Percentiles rank a stretch among this genome's conserved stretches.
phyloP scores from a whole-genome alignment of 2,113 vertebrate species.

The Tetraodon nigroviridis region DNA sequence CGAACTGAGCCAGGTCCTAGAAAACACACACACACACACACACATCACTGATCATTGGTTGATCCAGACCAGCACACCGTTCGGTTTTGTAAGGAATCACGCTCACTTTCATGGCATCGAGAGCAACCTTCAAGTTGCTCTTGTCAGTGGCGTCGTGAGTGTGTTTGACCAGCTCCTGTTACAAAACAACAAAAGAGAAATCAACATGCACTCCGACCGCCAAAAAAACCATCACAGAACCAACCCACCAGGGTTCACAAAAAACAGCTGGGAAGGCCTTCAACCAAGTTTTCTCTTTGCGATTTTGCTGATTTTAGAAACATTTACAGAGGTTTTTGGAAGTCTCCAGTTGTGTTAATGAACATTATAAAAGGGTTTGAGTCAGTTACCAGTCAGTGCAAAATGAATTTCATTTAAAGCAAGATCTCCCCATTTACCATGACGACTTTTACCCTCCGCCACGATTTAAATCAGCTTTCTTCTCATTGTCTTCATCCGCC shows the following conservation, averaged over 20 bases:
- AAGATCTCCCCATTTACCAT: slow-evolving; percentile 23
- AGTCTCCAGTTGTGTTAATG: too few relatives aligned
- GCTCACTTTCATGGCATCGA: slow-evolving; percentile 92
- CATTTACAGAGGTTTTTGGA: too few relatives aligned
- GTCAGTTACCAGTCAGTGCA: background rate
- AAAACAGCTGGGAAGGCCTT: too few relatives aligned
- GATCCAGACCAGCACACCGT: too few relatives aligned
- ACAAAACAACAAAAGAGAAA: slow-evolving; percentile 18
- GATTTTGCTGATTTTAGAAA: too few relatives aligned
- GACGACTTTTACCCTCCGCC: slow-evolving; percentile 24
- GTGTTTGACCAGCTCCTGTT: slow-evolving; percentile 90
- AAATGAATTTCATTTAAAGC: slow-evolving; percentile 1
- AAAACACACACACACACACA: slow-evolving; percentile 32
- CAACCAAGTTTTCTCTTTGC: too few relatives aligned
- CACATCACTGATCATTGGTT: background rate
- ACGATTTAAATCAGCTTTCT: slow-evolving; percentile 25
- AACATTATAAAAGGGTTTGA: background rate
- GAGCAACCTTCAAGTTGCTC: slow-evolving; percentile 83
- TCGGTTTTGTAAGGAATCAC: too few relatives aligned
- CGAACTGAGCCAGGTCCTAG: slow-evolving; percentile 92
- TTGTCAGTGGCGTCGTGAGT: slow-evolving; percentile 82
- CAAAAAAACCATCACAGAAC: too few relatives aligned
- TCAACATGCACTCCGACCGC: background rate
- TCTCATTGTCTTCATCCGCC: slow-evolving; percentile 17
- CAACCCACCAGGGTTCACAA: too few relatives aligned